Conservation (phyloP, 2,113 vertebrate genomes). For the Zapornia atra region DNA sequence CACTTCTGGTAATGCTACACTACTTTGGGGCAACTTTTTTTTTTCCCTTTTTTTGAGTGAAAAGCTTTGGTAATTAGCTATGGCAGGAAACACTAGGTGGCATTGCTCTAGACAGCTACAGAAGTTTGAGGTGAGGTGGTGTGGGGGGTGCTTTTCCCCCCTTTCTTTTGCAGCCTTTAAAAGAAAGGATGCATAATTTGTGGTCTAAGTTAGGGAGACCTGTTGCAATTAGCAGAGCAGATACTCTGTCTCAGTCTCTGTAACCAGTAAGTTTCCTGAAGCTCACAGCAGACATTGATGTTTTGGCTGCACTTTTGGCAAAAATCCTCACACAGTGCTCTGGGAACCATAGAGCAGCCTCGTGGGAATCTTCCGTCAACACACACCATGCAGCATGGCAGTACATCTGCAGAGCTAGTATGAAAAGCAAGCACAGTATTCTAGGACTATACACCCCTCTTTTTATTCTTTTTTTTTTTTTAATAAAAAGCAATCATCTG, state of each 20-base stretch:
- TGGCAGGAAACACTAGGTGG: not conserved
- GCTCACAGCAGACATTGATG: not conserved
- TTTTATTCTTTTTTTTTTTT: not conserved
- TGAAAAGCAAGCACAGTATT: not conserved
- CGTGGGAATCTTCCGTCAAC: not conserved
- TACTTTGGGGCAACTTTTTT: not conserved
- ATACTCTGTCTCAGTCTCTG: not conserved
- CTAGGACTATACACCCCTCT: not conserved
- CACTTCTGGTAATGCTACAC: not conserved
- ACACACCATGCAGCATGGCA: not conserved
- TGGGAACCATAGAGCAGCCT: not conserved
- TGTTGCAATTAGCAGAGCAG: not conserved
- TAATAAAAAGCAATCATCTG: not conserved
- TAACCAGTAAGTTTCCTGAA: not conserved
- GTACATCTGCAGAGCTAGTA: not conserved
- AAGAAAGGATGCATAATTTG: not conserved
- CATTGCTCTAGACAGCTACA: not conserved
- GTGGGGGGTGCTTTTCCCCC: rapidly evolving
- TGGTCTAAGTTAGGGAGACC: not conserved
- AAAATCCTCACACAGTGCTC: not conserved
- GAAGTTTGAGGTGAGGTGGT: not conserved
- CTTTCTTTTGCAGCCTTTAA: not conserved
- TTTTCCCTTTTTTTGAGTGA: not conserved
- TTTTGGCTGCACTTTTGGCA: not conserved
- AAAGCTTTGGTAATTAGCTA: not conserved